Percentiles rank a stretch among this genome's conserved stretches.
Conservation (phyloP, 23 tunicate species). For the Styela plicata region DNA sequence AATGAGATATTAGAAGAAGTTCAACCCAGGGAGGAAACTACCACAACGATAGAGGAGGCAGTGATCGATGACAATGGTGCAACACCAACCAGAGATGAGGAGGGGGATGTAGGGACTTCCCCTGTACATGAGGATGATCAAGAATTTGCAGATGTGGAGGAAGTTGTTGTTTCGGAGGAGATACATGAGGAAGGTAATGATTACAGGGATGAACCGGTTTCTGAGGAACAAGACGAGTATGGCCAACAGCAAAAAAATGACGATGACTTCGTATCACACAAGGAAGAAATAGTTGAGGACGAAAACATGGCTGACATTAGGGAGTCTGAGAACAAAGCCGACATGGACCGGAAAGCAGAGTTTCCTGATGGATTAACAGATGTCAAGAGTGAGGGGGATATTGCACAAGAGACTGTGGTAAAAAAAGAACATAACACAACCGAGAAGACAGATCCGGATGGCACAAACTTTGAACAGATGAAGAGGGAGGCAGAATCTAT, state of each 20-base stretch:
- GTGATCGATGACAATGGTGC: background rate
- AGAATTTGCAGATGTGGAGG: background rate
- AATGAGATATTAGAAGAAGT: background rate
- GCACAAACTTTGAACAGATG: background rate
- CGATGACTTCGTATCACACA: too few species aligned
- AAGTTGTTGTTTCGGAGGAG: background rate
- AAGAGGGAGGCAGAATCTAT: background rate
- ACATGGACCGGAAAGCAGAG: background rate
- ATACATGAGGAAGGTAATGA: conserved; percentile 15
- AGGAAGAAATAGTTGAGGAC: conserved; percentile 26
- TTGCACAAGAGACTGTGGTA: background rate
- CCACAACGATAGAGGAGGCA: background rate
- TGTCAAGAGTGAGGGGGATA: conserved; percentile 1
- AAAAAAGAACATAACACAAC: background rate
- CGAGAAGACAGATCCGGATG: background rate
- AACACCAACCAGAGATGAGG: conserved; percentile 23
- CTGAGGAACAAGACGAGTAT: conserved; percentile 8
- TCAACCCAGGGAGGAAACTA: background rate
- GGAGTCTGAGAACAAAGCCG: background rate
- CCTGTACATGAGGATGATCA: background rate
- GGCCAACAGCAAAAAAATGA: background rate
- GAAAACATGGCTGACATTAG: background rate
- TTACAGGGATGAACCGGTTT: too few species aligned
- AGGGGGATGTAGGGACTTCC: background rate
- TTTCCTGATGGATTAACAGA: background rate